phyloP scores from a whole-genome alignment of 1,140 invertebrate genomes.

The Dinoponera quadriceps region DNA sequence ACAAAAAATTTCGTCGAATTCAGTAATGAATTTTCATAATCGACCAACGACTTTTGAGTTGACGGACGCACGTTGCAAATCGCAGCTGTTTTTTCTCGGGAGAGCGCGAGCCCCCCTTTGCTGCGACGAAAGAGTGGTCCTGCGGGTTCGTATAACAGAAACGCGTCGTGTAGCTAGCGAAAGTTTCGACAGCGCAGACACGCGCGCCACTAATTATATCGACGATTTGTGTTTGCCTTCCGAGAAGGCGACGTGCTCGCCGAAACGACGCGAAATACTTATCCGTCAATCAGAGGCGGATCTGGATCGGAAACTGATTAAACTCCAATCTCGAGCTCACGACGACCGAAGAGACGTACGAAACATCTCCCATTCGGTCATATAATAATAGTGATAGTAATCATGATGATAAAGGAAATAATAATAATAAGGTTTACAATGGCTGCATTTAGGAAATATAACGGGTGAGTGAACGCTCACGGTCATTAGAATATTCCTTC shows the following conservation, averaged over 20 bases:
- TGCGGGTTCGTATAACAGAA: slow-evolving; percentile 47
- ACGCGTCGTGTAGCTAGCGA: slow-evolving; percentile 9
- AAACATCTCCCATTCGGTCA: too few species aligned
- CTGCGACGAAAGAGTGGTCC: slow-evolving; percentile 1
- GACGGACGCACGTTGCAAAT: background rate
- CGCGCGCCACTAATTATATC: slow-evolving; percentile 82
- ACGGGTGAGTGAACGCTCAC: too few species aligned
- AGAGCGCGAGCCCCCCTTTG: background rate
- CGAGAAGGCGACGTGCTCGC: slow-evolving; percentile 73
- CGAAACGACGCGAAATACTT: slow-evolving; percentile 21
- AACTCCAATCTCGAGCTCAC: background rate
- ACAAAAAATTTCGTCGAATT: too few species aligned
- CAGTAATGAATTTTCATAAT: too few species aligned
- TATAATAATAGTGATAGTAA: too few species aligned
- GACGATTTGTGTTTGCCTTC: slow-evolving; percentile 76
- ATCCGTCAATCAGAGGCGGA: slow-evolving; percentile 25
- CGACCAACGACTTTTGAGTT: too few species aligned
- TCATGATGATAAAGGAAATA: too few species aligned
- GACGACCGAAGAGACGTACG: background rate
- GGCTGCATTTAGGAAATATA: too few species aligned
- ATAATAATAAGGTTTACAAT: too few species aligned
- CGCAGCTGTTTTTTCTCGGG: slow-evolving; percentile 10
- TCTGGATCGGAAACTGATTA: background rate
- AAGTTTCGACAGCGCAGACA: slow-evolving; percentile 61
- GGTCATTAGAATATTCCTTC: too few species aligned